Conservation (phyloP, 2,888 invertebrate species). For the Ophion slaviceki region DNA sequence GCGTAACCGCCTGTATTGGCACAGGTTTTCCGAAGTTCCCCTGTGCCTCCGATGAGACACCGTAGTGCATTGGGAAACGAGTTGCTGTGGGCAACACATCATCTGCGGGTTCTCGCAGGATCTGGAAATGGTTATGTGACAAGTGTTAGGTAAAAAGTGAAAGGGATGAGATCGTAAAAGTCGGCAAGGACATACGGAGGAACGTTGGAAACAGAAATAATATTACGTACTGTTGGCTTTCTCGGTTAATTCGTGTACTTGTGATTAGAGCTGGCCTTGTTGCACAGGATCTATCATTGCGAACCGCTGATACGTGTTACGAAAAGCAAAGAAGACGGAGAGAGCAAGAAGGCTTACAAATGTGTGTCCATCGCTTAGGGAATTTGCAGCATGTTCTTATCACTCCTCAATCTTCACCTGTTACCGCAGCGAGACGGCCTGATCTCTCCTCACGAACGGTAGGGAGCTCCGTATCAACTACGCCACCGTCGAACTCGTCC, state of each 20-base stretch:
- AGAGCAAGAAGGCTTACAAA: neutral
- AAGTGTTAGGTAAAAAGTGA: too few relatives aligned
- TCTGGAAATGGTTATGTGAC: too few relatives aligned
- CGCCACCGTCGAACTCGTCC: neutral
- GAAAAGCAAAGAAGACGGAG: neutral
- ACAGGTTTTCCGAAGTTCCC: too few relatives aligned
- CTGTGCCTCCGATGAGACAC: too few relatives aligned
- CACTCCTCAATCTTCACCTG: conserved; percentile 49
- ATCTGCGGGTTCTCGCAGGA: too few relatives aligned
- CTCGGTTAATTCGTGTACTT: neutral
- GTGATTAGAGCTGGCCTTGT: conserved; percentile 1
- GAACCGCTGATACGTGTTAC: neutral
- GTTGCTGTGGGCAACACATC: too few relatives aligned
- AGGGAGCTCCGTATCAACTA: neutral
- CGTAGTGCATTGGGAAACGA: too few relatives aligned
- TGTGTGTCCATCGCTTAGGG: conserved; percentile 20
- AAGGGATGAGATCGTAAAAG: too few relatives aligned
- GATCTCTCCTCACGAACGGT: conserved; percentile 19
- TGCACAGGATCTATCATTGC: neutral
- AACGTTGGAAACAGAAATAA: too few relatives aligned
- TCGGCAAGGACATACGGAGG: too few relatives aligned
- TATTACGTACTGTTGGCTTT: neutral
- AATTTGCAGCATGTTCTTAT: conserved; percentile 38
- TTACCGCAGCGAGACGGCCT: neutral
- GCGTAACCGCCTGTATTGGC: too few relatives aligned